These are phyloP conservation scores for Podotricha telesiphe DNA, from an alignment of 2,888 invertebrate species.

Conservation along the genomic window DNA sequence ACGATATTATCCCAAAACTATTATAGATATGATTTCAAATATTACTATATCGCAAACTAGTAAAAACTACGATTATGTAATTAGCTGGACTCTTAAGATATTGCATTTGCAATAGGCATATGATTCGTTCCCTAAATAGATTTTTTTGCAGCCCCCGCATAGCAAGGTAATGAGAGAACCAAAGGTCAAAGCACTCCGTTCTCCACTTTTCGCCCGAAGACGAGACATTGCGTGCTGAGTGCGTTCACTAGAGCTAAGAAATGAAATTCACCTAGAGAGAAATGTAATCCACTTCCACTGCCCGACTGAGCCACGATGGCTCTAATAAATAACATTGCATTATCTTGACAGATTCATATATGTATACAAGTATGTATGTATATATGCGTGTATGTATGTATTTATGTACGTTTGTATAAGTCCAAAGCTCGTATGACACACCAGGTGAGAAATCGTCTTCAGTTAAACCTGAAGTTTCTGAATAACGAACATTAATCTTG, in stretches of 20 bases:
- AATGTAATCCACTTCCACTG: no score
- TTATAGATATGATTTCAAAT: conserved; percentile 11
- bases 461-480: conserved; percentile 12
- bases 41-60: neutral
- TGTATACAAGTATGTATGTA: neutral
- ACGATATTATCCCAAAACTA: conserved; percentile 23
- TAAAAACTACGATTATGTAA: neutral
- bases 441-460: conserved; percentile 12
- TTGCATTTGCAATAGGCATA: neutral
- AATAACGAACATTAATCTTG: conserved; percentile 10
- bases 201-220: no score
- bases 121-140: no score
- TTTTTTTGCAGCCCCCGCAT: no score
- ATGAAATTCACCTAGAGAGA: no score
- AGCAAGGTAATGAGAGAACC: neutral
- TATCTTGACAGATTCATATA: no score
- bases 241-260: no score
- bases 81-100: neutral
- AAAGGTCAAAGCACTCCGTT: no score
- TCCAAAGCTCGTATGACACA: neutral
- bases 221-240: no score
- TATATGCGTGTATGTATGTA: neutral
- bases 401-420: neutral
- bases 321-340: no score
- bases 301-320: no score